Evolutionary conservation across 2,113 vertebrate species (phyloP), one percentile per base, ranked within the genome.

Genomic region (Thalassoma bifasciatum): DNA sequence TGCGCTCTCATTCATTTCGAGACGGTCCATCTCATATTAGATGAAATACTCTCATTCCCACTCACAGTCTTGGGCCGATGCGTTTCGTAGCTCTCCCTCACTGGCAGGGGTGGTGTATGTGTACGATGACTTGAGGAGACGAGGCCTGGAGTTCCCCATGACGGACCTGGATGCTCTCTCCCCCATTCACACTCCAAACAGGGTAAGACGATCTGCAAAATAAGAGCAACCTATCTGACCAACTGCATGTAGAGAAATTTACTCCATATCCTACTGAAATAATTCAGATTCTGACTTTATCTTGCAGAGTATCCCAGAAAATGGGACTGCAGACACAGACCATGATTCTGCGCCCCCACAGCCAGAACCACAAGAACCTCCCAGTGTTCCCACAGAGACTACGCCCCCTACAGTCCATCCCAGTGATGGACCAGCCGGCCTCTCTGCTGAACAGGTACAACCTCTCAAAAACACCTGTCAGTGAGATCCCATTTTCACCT

Each of bases 81-180:
- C 98, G 0, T 99, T 99, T 92, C 96, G 98, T 65, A 99, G 94
- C 92, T 93, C 93, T 40, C 96, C 98, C 0, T 95, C 98, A 54
- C 87, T 99, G 71, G 92, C 92, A 0, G 98, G 98, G 1, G 98
- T 99, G 0, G 97, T 99, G 0, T 72, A 92, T 1, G 96, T 99
- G 2, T 99, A 99, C 4, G 98, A 99, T 73, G 97, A 99, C 85
- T 86, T 99, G 75, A 95, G 94, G 86, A 94, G 93, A 69, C 96
- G 98, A 70, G 98, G 98, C 16, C 88, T 98, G 82, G 96, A 98
- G 90, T 98, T 98, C 83, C 98, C 98, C 66, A 99, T 99, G 98
- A 99, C 98, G 0, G 97, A 99, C 82, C 92, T 99, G 80, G 98
- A 99, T 69, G 96, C 96, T 80, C 92, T 99, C 54, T 98, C 98